Percentiles rank a stretch among this genome's conserved stretches.
phyloP scores from a whole-genome alignment of 1,140 invertebrate genomes.

The Sminthurides bifidus region DNA sequence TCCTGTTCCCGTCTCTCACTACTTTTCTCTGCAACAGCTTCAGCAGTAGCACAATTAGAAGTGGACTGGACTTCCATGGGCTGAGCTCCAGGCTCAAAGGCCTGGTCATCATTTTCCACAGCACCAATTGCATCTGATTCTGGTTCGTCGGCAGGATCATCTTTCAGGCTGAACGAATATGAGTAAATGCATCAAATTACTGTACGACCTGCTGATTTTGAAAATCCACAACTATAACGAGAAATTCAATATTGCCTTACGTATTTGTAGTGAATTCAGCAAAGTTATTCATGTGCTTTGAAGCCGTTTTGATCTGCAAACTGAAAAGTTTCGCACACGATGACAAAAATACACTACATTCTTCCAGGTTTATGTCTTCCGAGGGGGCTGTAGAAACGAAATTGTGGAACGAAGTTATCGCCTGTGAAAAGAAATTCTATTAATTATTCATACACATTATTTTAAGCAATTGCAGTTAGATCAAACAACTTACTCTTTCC shows the following conservation, averaged over 20 bases:
- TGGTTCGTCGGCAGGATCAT: background rate
- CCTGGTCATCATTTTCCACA: no score
- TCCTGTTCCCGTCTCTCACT: background rate
- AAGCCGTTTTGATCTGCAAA: background rate
- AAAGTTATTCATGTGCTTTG: background rate
- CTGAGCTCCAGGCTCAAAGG: no score
- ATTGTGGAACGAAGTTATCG: no score
- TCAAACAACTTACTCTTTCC: no score
- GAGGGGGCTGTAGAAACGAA: no score
- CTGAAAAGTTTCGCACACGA: background rate
- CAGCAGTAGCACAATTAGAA: no score
- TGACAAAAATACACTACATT: background rate
- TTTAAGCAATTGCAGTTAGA: no score
- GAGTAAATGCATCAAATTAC: background rate
- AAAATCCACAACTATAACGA: background rate
- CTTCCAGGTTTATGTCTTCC: background rate
- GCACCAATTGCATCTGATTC: background rate
- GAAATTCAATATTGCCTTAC: background rate
- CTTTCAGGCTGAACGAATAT: background rate
- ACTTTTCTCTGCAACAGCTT: no score
- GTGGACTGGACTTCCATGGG: no score
- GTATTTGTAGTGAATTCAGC: slow-evolving; percentile 6
- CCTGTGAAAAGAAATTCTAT: no score
- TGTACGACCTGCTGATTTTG: background rate
- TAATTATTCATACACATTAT: no score